These are phyloP conservation scores for Tokudaia muenninki DNA, from an alignment of 2,797 vertebrate species.

Conservation along the genomic window DNA sequence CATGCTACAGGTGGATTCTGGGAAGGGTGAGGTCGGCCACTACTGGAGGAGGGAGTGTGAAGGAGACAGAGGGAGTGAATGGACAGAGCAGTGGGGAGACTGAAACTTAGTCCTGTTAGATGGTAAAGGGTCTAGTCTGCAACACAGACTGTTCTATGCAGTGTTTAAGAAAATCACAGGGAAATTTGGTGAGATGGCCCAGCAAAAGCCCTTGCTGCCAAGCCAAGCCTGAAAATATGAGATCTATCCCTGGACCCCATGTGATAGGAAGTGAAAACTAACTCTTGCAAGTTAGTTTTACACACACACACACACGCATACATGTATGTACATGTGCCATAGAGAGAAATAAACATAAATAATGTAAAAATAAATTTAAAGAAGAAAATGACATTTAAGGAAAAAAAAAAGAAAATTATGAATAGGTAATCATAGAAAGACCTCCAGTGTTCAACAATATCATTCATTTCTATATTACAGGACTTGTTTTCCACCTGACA, in stretches of 20 bases:
- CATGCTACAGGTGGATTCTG: neutral
- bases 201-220: neutral
- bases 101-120: neutral
- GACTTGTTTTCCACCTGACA: constrained; percentile 78
- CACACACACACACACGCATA: neutral
- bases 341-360: neutral
- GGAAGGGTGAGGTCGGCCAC: neutral
- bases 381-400: neutral
- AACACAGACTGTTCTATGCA: neutral
- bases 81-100: neutral
- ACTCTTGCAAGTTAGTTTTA: neutral
- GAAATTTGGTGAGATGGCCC: neutral
- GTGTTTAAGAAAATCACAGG: neutral
- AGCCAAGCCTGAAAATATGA: too few species aligned
- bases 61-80: neutral
- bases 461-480: constrained; percentile 76
- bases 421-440: constrained; percentile 7
- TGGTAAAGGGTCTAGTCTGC: neutral
- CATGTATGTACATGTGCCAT: neutral
- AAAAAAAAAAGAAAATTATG: neutral
- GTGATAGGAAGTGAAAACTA: neutral
- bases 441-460: constrained; percentile 22
- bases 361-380: neutral
- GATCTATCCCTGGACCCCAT: neutral
- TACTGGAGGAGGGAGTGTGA: neutral